Conservation (phyloP, 2,113 vertebrate genomes). For the Thomomys bottae region DNA sequence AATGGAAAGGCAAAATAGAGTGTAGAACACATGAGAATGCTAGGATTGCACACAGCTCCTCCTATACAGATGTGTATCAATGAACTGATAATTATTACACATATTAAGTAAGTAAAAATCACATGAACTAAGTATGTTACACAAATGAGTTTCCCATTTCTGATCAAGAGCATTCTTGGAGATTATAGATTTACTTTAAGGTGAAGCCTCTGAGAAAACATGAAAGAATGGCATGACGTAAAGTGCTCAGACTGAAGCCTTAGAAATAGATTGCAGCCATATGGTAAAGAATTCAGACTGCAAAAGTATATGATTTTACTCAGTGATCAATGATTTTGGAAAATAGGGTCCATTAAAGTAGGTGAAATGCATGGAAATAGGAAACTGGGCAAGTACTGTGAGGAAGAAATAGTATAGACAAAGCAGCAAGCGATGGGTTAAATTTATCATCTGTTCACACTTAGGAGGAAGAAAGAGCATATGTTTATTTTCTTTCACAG, state of each 20-base stretch:
- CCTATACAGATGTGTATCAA: neutral
- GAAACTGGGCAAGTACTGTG: neutral
- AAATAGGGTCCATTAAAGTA: neutral
- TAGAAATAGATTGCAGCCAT: neutral
- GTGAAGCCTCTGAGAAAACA: neutral
- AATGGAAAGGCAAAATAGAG: conserved; percentile 1
- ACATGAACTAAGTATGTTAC: neutral
- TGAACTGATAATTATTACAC: neutral
- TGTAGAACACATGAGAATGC: neutral
- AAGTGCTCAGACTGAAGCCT: neutral
- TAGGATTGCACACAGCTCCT: neutral
- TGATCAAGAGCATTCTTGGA: neutral
- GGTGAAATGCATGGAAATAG: neutral
- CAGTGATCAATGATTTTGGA: neutral
- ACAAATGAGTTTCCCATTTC: neutral
- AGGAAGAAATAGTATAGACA: neutral
- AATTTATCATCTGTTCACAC: neutral
- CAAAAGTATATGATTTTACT: conserved; percentile 2
- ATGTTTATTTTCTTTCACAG: neutral
- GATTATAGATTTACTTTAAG: neutral
- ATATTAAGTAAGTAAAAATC: neutral
- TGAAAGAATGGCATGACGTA: neutral
- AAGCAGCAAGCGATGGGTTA: neutral
- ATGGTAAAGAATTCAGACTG: neutral
- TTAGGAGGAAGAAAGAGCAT: neutral